phyloP scores from a whole-genome alignment of 1,140 invertebrate genomes.

The Aphidius gifuensis region DNA sequence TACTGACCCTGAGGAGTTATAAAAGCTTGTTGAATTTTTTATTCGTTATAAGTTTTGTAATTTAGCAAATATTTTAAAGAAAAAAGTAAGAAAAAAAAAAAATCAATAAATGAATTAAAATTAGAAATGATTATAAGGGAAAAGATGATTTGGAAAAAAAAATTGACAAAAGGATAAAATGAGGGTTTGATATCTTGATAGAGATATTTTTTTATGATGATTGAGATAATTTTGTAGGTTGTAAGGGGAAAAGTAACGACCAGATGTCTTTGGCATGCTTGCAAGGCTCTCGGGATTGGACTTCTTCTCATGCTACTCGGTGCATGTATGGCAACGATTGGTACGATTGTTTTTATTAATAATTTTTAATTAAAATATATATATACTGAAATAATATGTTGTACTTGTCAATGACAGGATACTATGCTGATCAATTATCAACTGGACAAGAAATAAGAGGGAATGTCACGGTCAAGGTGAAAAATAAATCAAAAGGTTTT shows the following conservation, averaged over 20 bases:
- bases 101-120: too few species aligned
- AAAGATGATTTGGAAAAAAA: too few species aligned
- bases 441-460: slow-evolving; percentile 71
- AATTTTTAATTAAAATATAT: too few species aligned
- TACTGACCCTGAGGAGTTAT: slow-evolving; percentile 1
- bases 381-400: not conserved
- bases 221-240: slow-evolving; percentile 51
- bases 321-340: slow-evolving; percentile 86
- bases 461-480: slow-evolving; percentile 72
- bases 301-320: slow-evolving; percentile 80
- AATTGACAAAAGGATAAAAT: too few species aligned
- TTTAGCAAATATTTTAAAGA: not conserved
- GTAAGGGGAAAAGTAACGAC: slow-evolving; percentile 81
- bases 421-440: slow-evolving; percentile 79
- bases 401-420: slow-evolving; percentile 57
- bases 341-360: slow-evolving; percentile 52
- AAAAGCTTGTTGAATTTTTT: not conserved
- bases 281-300: slow-evolving; percentile 80
- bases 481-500: slow-evolving; percentile 76
- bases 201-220: not conserved
- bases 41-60: not conserved
- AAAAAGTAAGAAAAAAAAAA: too few species aligned
- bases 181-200: not conserved
- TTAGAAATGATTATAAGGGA: too few species aligned
- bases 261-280: slow-evolving; percentile 84